Percentiles rank a stretch among this genome's conserved stretches.
These are phyloP conservation scores for Heteromormyrus szaboi DNA, from an alignment of 2,797 vertebrate species.

Conservation along the genomic window DNA sequence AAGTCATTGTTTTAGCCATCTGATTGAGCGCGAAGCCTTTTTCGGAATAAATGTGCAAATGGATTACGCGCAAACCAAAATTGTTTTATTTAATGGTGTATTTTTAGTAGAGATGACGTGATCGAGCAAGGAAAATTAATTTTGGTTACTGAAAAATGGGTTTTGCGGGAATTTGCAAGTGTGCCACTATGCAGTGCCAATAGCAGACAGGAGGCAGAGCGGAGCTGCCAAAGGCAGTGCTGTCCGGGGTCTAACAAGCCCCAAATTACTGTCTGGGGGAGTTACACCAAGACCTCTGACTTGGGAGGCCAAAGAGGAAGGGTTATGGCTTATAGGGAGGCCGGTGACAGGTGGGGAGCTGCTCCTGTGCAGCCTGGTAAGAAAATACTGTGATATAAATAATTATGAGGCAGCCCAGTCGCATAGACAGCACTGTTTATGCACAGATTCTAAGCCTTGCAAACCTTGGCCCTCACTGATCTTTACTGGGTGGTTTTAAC, in stretches of 20 bases:
- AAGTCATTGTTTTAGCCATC: background rate
- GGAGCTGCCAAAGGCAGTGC: background rate
- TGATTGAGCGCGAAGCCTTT: background rate
- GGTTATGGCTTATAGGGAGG: background rate
- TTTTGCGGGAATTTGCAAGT: background rate
- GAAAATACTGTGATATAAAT: background rate
- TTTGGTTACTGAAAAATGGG: background rate
- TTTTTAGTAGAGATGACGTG: background rate
- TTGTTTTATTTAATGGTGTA: background rate
- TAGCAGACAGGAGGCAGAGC: background rate
- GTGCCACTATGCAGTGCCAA: background rate
- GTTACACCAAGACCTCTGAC: background rate
- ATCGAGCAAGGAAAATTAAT: conserved; percentile 10
- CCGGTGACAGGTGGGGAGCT: background rate
- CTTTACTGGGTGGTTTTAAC: background rate
- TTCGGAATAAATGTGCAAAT: background rate
- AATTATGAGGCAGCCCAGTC: background rate
- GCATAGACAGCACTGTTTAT: background rate
- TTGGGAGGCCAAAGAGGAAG: background rate
- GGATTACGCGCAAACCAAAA: background rate
- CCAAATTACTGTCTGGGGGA: background rate
- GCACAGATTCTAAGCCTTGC: background rate
- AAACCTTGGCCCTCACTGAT: background rate
- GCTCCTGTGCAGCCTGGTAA: background rate
- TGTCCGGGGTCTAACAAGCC: background rate